A percentile compares a stretch with the other conserved stretches of the same genome.
phyloP scores from a whole-genome alignment of 2,113 vertebrate genomes.

The Empidonax alnorum region DNA sequence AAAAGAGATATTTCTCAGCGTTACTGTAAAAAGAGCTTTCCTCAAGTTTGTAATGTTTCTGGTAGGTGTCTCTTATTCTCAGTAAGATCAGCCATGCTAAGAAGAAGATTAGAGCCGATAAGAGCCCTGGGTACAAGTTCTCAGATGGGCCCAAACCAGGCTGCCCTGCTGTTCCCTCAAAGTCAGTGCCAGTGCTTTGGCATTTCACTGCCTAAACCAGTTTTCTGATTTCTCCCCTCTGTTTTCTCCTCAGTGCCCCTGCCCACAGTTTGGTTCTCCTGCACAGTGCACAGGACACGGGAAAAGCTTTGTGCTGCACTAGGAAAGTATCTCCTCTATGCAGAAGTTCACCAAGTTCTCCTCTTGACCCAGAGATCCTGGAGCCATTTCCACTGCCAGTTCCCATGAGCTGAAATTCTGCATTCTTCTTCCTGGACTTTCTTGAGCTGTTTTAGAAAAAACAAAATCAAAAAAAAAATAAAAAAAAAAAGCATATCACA shows the following conservation, averaged over 20 bases:
- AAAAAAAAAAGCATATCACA: not conserved
- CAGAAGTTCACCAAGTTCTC: not conserved
- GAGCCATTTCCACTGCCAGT: not conserved
- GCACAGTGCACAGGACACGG: not conserved
- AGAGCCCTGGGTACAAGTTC: not conserved
- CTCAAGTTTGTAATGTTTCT: not conserved
- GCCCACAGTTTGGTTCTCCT: not conserved
- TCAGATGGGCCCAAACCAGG: not conserved
- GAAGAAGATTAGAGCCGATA: not conserved
- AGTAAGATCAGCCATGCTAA: not conserved
- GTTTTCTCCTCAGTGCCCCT: not conserved
- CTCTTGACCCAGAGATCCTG: not conserved
- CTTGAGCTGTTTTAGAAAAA: not conserved
- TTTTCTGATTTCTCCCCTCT: not conserved
- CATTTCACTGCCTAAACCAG: not conserved
- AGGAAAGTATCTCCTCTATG: not conserved
- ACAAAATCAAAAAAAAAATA: not conserved
- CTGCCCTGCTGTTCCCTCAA: not conserved
- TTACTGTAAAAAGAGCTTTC: not conserved
- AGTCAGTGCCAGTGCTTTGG: not conserved
- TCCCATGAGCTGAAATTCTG: not conserved
- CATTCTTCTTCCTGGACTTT: not conserved
- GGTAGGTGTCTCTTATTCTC: not conserved
- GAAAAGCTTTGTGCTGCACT: not conserved
- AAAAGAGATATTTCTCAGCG: not conserved